A percentile compares a stretch with the other conserved stretches of the same genome.
These are phyloP conservation scores for Mobula birostris DNA, from an alignment of 2,113 vertebrate species.

Conservation along the genomic window DNA sequence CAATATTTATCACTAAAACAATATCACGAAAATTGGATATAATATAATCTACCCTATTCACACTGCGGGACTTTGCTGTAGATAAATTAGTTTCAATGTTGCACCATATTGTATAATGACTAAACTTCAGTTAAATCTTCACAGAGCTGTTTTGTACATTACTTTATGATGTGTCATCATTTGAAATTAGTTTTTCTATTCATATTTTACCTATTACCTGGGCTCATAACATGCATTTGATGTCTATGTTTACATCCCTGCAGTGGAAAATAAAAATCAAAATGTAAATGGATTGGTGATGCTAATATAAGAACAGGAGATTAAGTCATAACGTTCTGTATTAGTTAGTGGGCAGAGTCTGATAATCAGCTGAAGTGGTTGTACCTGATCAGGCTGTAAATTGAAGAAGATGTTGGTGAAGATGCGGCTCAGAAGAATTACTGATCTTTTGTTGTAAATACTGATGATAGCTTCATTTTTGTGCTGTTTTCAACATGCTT, in stretches of 20 bases:
- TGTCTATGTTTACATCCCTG: not conserved
- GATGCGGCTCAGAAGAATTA: not conserved
- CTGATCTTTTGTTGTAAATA: not conserved
- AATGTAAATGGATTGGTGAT: not conserved
- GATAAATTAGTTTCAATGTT: not conserved
- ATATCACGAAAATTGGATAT: not conserved
- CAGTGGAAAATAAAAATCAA: not conserved
- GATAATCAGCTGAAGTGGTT: conserved; percentile 1
- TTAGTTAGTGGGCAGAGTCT: conserved; percentile 19
- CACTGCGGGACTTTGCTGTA: not conserved
- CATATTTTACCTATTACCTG: not conserved
- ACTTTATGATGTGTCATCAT: too few relatives aligned
- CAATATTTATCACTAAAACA: not conserved
- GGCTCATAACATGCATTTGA: not conserved
- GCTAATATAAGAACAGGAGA: conserved; percentile 13
- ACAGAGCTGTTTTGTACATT: not conserved
- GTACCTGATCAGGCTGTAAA: not conserved
- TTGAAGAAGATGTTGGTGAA: not conserved
- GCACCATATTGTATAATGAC: not conserved
- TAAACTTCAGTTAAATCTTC: not conserved
- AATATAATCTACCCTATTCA: not conserved
- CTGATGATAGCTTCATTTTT: not conserved
- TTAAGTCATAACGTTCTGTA: not conserved
- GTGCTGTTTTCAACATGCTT: not conserved
- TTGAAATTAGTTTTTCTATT: not conserved